Evolutionary conservation across 1,140 invertebrate genomes (phyloP).

Genomic region (Acromyrmex charruanus): DNA sequence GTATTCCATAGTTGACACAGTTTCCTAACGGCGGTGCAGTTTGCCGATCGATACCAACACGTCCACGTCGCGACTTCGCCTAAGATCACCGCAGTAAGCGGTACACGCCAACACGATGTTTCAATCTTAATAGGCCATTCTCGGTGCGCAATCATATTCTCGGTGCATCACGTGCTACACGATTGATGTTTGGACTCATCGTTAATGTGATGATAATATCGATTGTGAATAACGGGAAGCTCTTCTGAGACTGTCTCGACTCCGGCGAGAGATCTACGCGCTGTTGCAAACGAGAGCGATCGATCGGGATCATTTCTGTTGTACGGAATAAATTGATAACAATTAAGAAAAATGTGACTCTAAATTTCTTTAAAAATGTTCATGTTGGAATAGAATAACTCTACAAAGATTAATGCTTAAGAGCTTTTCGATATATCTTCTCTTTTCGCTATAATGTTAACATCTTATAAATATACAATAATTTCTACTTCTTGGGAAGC

Average conservation of each 20-base stretch:
- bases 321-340: neutral
- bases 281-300: neutral
- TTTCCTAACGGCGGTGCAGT: slow-evolving; percentile 36
- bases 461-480: neutral
- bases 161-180: slow-evolving; percentile 27
- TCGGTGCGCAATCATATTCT: neutral
- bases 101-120: slow-evolving; percentile 44
- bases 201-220: slow-evolving; percentile 56
- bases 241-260: neutral
- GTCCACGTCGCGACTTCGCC: slow-evolving; percentile 25
- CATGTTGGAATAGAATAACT: neutral
- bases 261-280: neutral
- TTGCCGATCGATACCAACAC: slow-evolving; percentile 63
- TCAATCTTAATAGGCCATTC: slow-evolving; percentile 70
- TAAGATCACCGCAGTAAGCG: slow-evolving; percentile 66
- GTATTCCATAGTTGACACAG: slow-evolving; percentile 67
- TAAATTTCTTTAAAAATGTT: neutral
- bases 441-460: neutral
- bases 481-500: neutral
- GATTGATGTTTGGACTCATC: slow-evolving; percentile 21
- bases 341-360: neutral
- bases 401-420: neutral
- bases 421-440: neutral
- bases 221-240: slow-evolving; percentile 18
- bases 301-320: neutral